phyloP scores from a whole-genome alignment of 2,113 vertebrate species.

The Ochotona princeps region DNA sequence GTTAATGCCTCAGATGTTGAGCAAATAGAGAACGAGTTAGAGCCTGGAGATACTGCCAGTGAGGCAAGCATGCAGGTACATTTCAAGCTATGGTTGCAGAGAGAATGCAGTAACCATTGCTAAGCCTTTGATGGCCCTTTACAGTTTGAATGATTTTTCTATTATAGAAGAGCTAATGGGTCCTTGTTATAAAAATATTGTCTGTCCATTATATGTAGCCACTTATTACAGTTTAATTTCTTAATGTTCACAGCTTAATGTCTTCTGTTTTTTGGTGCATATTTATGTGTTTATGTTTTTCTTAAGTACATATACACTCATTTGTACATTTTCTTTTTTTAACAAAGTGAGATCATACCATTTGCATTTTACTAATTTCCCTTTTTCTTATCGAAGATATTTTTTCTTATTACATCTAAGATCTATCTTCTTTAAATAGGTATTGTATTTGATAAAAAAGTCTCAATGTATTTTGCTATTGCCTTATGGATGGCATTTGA shows the following conservation, averaged over 20 bases:
- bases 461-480: conserved; percentile 23
- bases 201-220: conserved; percentile 13
- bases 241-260: neutral
- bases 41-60: neutral
- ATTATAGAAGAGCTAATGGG: neutral
- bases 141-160: conserved; percentile 40
- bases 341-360: neutral
- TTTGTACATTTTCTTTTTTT: conserved; percentile 23
- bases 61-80: neutral
- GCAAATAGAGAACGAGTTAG: neutral
- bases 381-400: neutral
- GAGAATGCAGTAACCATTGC: neutral
- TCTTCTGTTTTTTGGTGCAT: conserved; percentile 14
- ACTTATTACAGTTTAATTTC: neutral
- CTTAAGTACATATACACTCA: neutral
- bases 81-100: neutral
- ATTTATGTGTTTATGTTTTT: neutral
- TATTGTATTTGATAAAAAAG: neutral
- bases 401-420: neutral
- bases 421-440: conserved; percentile 15
- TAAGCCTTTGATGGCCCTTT: neutral
- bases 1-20: neutral
- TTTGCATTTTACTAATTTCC: neutral
- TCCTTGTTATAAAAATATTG: conserved; percentile 2
- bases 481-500: neutral